phyloP scores from a whole-genome alignment of 1,140 invertebrate genomes.

The Drosophila biarmipes region DNA sequence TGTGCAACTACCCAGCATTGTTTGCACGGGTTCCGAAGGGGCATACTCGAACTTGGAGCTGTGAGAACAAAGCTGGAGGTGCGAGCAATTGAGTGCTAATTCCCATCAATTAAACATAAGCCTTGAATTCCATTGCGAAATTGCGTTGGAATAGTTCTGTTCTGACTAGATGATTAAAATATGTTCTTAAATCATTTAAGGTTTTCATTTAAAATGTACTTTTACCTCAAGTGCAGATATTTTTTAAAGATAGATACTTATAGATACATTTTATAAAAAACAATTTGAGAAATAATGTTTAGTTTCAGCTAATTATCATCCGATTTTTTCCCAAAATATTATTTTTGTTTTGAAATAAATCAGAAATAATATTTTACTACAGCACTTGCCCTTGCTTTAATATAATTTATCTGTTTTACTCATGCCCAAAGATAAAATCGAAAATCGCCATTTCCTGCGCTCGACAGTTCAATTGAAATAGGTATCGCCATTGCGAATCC shows the following conservation, averaged over 20 bases:
- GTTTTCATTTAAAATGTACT: neutral
- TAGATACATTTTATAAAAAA: no score
- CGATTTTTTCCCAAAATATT: no score
- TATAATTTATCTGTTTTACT: neutral
- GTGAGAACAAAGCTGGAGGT: neutral
- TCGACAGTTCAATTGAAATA: neutral
- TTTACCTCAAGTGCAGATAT: neutral
- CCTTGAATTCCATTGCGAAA: constrained; percentile 1
- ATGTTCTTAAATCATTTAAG: neutral
- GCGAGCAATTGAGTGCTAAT: neutral
- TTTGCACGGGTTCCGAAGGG: neutral
- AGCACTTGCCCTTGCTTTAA: neutral
- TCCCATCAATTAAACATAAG: constrained; percentile 1
- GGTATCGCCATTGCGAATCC: constrained; percentile 26
- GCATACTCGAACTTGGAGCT: neutral
- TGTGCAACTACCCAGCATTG: constrained; percentile 13
- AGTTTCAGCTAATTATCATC: no score
- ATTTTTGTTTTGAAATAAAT: neutral
- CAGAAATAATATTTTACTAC: no score
- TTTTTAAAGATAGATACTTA: no score
- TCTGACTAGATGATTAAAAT: neutral
- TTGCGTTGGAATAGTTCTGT: neutral
- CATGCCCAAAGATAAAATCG: neutral
- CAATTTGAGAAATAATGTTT: no score
- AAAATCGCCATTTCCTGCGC: neutral